Base-by-base conservation (phyloP, 2,797 vertebrate species). In the Oreochromis grahami region DNA sequence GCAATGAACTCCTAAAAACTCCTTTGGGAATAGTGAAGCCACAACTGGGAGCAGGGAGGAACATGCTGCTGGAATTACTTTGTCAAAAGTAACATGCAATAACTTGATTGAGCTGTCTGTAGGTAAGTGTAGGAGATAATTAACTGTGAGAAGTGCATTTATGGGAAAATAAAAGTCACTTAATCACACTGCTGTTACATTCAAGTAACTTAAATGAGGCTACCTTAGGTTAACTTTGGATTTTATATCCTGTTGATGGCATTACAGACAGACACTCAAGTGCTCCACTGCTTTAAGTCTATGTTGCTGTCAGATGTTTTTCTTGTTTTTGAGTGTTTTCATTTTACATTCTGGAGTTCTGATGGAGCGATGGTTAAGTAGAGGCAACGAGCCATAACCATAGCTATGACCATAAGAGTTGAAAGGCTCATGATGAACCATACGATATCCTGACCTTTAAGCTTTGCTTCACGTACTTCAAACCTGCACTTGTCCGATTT, bases 361-460 rank as follows among this genome's bases (percentile, higher is more conserved):
- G 70, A 15, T 78, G 36, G 24, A 38, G 58, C 32, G 4, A 14
- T 38, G 34, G 60, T 21, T 32, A 38, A 43, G 45, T 2, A 36
- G 52, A 83, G 51, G 60, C 77, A 34, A 29, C 26, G 26, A 26
- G 4, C 26, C 26, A 26, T 26, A 26, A 26, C 26, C 26, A 26
- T 26, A 26, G 26, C 29, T 55, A 38, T 34, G 12, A 58, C 32
- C 12, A 7, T 78, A 74, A 5, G 74, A 80, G 78, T 89, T 86
- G 87, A 89, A 91, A 91, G 58, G 74, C 76, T 90, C 76, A 70
- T 87, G 78, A 84, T 36, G 29, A 81, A 43, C 79, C 84, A 88
- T 89, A 83, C 5, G 52, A 8, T 7, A 34, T 79, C 82, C 87
- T 93, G 91, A 92, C 89, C 92, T 81, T 86, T 84, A 84, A 79